Evolutionary conservation across 1,140 invertebrate species (phyloP), one percentile per base, ranked within the genome.

Genomic region (Procambarus virginalis): DNA sequence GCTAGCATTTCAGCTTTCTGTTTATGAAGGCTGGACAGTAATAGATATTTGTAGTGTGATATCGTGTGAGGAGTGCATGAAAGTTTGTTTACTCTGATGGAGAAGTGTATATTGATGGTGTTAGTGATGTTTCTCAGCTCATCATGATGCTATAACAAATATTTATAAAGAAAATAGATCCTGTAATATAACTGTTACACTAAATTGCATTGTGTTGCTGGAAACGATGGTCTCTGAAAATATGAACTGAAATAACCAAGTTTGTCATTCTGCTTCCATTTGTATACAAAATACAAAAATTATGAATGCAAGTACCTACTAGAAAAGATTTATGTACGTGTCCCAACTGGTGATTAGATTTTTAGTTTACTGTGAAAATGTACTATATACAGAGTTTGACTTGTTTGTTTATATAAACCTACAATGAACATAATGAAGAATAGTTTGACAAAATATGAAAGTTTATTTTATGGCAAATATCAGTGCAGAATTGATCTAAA

Each of bases 401-500:
- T 60, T 64, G 49, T 81, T 20, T 81, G 49, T 51, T 78, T 48
- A 58, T 81, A 22, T 81, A 9, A 60, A 81, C 51, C 22, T 60
- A 64, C 17, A 68, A n/a, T 17, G 51, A 82, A 46, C 51, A 34
- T 64, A 45, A 82, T 68, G 45, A 68, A 14, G 9, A 81, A 82
- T 68, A 46, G 6, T 82, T 45, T 46, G 46, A 82, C 20, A 60
- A 22, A 81, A 22, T 34, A 22, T 58, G 51, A 75, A 76, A 48
- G 9, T 48, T 22, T 22, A 20, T 70, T 46, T 48, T 45, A 22
- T 20, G 78, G 5, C 45, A 81, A 51, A 34, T 77, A 55, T 64
- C 68, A 58, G 55, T 77, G 84, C 64, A 55, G 46, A 77, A 58
- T 85, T 45, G 22, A 73, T 73, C 68, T 73, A 73, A 34, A 60